Evolutionary conservation across 2,888 invertebrate genomes (phyloP).

Genomic region (Eilema caniola): DNA sequence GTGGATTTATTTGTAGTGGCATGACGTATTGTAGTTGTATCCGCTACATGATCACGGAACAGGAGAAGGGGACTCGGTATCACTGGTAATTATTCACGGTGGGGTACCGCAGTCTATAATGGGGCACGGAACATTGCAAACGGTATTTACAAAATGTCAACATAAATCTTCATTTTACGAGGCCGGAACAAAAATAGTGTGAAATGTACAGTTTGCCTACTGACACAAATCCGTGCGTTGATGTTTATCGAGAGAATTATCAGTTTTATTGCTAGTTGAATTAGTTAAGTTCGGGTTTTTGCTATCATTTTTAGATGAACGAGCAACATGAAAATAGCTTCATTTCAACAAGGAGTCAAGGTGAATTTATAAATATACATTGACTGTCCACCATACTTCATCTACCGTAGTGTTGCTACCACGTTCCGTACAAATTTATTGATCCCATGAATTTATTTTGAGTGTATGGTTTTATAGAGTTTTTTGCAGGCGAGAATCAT

Average conservation of each 20-base stretch:
- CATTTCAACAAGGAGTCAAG: too few species aligned
- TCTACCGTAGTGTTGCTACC: too few species aligned
- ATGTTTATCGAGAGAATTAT: constrained; percentile 5
- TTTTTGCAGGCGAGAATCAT: too few species aligned
- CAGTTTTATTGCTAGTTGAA: constrained; percentile 13
- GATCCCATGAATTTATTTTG: too few species aligned
- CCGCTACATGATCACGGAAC: constrained; percentile 18
- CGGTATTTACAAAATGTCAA: constrained; percentile 49
- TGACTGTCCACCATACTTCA: too few species aligned
- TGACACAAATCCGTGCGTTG: constrained; percentile 14
- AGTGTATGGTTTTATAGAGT: too few species aligned
- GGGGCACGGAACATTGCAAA: constrained; percentile 32
- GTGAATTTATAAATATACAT: neutral
- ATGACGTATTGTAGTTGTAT: neutral
- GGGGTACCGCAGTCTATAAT: constrained; percentile 37
- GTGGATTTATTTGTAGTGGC: neutral
- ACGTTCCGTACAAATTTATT: too few species aligned
- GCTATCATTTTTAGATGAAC: neutral
- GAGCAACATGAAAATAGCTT: too few species aligned
- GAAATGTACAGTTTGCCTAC: constrained; percentile 21
- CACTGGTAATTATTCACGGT: constrained; percentile 37
- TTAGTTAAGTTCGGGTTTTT: neutral
- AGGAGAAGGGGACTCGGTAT: constrained; percentile 23
- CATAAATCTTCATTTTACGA: constrained; percentile 47
- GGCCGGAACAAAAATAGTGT: constrained; percentile 38